These are phyloP conservation scores for Mythimna pallens DNA, from an alignment of 2,888 invertebrate species.

Conservation along the genomic window DNA sequence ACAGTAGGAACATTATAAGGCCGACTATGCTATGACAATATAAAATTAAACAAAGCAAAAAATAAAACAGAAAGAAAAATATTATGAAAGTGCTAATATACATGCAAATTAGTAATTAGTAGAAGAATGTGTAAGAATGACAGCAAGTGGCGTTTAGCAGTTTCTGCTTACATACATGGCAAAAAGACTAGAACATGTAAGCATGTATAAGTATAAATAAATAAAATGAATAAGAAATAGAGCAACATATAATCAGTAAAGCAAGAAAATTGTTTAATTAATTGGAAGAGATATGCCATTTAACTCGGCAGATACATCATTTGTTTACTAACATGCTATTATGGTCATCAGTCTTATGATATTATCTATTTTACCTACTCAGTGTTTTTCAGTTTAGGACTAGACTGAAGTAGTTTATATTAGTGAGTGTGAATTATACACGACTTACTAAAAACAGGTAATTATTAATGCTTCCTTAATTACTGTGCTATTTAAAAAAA, in stretches of 20 bases:
- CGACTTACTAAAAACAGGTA: background rate
- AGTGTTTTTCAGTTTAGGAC: background rate
- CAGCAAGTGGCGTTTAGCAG: background rate
- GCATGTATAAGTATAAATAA: background rate
- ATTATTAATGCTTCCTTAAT: background rate
- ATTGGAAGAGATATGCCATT: constrained; percentile 4
- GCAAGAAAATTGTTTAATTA: constrained; percentile 5
- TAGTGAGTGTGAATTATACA: background rate
- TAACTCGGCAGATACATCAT: background rate
- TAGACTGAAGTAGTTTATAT: background rate
- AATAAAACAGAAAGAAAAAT: too few species aligned
- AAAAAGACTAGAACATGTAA: background rate
- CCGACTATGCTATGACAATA: too few species aligned
- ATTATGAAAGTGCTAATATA: too few species aligned
- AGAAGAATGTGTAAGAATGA: background rate
- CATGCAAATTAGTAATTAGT: too few species aligned
- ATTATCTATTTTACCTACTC: background rate
- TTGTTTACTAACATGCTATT: constrained; percentile 31
- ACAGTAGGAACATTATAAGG: too few species aligned
- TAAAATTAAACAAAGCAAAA: too few species aligned
- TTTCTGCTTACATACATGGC: background rate
- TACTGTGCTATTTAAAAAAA: background rate
- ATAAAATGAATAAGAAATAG: constrained; percentile 10
- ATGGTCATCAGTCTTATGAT: background rate
- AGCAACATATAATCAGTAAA: constrained; percentile 4